Base-by-base conservation (phyloP, 2,113 vertebrate species). In the Tragelaphus scriptus region DNA sequence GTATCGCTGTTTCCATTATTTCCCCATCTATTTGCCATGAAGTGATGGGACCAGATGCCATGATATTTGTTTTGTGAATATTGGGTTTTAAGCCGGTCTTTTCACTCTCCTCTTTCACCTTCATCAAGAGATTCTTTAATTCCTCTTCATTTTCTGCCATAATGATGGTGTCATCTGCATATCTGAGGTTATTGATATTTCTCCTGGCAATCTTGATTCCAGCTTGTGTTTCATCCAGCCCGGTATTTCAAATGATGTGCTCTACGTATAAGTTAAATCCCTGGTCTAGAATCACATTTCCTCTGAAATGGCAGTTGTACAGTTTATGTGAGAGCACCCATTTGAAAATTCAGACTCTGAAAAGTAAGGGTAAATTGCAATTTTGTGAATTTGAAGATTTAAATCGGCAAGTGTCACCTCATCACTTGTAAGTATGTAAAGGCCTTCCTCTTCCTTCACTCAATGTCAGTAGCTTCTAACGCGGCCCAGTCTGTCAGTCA, bases 191-290 rank as follows among this genome's bases (percentile, higher is more conserved):
- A 40, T 2, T 71, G n/a, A 71, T 23, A 40, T 40, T 71, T 71
- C n/a, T 71, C n/a, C 68, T 1, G 19, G n/a, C 68, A 40, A 23
- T 23, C n/a, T 23, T 40, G 68, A 71, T 71, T 71, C 68, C 19
- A 71, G n/a, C n/a, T 71, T 36, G 17, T 71, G 68, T 40, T 23
- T 36, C n/a, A 40, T 40, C 68, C 68, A 71, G 68, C n/a, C n/a
- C 2, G 0, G 19, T 36, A 12, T 71, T 40, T 71, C 4, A 0
- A 21, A 40, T 40, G 68, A 23, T 23, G n/a, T 23, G 1, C 68
- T 71, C n/a, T 71, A 10, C 10, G 1, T 40, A 2, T 12, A 40
- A 71, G 68, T 23, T 71, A 71, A 40, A 71, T 3, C 5, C 53
- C 91, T 84, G 63, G 4, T 68, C 93, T 13, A 44, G 21, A 26